Conservation (phyloP, 2,113 vertebrate genomes). For the Thermophis baileyi region DNA sequence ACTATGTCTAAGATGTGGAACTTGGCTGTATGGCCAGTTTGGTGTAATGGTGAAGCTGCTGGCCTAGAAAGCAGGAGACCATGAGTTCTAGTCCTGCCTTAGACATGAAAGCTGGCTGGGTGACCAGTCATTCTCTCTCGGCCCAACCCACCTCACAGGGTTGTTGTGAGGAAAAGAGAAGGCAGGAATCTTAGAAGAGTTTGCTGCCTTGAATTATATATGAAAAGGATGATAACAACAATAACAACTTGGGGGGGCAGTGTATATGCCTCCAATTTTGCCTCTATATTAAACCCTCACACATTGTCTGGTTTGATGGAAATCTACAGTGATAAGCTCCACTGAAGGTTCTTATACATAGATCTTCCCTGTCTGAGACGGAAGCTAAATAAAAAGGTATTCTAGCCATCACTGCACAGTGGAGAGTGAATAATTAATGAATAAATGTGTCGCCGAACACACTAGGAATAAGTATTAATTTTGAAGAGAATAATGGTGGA, state of each 20-base stretch:
- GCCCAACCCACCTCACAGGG: neutral
- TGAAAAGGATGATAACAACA: neutral
- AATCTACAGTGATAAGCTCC: neutral
- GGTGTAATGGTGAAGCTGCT: neutral
- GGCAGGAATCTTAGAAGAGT: neutral
- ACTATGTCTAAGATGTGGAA: neutral
- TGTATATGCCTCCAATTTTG: neutral
- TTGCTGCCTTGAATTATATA: neutral
- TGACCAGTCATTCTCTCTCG: neutral
- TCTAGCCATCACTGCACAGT: neutral
- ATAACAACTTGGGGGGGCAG: neutral
- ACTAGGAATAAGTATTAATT: neutral
- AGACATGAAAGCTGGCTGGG: neutral
- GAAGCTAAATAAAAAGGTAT: neutral
- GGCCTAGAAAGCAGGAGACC: neutral
- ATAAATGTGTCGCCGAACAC: neutral
- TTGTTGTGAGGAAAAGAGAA: neutral
- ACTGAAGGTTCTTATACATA: neutral
- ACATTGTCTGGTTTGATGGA: neutral
- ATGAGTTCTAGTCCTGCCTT: neutral
- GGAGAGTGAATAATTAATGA: neutral
- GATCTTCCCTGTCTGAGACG: neutral
- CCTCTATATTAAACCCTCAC: neutral
- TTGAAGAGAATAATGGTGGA: neutral
- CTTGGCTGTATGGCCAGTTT: neutral